Percentiles rank a stretch among this genome's conserved stretches.
Conservation (phyloP, 2,113 vertebrate species). For the Casuarius casuarius region DNA sequence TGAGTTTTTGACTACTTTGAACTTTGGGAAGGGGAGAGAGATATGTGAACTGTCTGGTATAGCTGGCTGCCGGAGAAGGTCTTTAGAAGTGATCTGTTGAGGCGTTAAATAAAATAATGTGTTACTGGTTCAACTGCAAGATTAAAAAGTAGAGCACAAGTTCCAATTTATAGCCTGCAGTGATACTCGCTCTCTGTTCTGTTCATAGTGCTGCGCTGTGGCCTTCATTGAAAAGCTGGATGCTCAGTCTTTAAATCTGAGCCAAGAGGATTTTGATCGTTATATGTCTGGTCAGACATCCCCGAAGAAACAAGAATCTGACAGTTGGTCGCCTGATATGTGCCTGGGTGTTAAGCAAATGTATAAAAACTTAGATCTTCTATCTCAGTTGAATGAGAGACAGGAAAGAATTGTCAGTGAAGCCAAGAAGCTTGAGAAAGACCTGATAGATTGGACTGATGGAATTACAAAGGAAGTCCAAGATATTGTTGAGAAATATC, state of each 20-base stretch:
- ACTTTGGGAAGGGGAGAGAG: neutral
- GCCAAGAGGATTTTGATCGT: slow-evolving; percentile 93
- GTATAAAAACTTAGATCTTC: slow-evolving; percentile 88
- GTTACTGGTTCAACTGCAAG: neutral
- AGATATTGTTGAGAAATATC: slow-evolving; percentile 89
- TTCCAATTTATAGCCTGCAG: neutral
- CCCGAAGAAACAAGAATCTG: slow-evolving; percentile 81
- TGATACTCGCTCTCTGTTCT: neutral
- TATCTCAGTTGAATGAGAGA: slow-evolving; percentile 84
- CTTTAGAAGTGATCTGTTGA: neutral
- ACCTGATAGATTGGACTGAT: slow-evolving; percentile 90
- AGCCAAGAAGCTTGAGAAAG: slow-evolving; percentile 87
- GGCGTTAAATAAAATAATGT: neutral
- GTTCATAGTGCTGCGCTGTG: slow-evolving; percentile 90
- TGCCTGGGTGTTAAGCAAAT: slow-evolving; percentile 87
- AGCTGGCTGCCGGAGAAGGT: neutral
- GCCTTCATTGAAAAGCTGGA: slow-evolving; percentile 98
- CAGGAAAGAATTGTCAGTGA: slow-evolving; percentile 88
- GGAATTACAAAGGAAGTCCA: slow-evolving; percentile 86
- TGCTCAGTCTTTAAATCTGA: slow-evolving; percentile 93
- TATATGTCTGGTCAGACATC: slow-evolving; percentile 94
- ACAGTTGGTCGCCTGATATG: slow-evolving; percentile 77
- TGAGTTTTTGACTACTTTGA: neutral
- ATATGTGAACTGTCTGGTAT: neutral
- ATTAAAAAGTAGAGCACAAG: accelerated